Evolutionary conservation across 2,113 vertebrate species (phyloP).

Genomic region (Rhea pennata): DNA sequence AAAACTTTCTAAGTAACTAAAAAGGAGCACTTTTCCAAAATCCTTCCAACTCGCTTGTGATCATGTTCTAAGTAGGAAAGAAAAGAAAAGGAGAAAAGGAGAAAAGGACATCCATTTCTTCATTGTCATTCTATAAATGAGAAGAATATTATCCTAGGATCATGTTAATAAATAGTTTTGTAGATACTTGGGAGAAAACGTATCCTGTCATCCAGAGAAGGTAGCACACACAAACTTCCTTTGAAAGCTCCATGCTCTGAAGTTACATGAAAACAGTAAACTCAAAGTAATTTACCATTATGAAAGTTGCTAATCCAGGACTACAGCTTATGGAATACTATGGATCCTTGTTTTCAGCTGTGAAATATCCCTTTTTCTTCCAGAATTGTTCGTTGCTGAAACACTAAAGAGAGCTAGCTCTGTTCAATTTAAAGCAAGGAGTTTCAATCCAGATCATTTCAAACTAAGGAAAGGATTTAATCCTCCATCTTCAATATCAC

Average conservation of each 20-base stretch:
- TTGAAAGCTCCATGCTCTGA: neutral
- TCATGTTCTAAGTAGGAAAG: neutral
- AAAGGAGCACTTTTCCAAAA: neutral
- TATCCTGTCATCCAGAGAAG: neutral
- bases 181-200: neutral
- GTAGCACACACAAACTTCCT: neutral
- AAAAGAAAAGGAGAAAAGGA: neutral
- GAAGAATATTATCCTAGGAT: neutral
- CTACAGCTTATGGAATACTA: neutral
- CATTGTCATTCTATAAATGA: neutral
- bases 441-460: neutral
- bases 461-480: neutral
- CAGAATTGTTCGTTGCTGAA: neutral
- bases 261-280: neutral
- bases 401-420: neutral
- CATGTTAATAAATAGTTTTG: neutral
- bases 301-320: neutral
- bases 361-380: neutral
- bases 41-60: neutral
- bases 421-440: neutral
- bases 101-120: neutral
- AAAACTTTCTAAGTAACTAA: neutral
- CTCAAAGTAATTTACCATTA: neutral
- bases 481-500: neutral
- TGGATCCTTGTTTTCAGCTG: neutral